Evolutionary conservation across 2,113 vertebrate genomes (phyloP).

Genomic region (Symphodus melops): DNA sequence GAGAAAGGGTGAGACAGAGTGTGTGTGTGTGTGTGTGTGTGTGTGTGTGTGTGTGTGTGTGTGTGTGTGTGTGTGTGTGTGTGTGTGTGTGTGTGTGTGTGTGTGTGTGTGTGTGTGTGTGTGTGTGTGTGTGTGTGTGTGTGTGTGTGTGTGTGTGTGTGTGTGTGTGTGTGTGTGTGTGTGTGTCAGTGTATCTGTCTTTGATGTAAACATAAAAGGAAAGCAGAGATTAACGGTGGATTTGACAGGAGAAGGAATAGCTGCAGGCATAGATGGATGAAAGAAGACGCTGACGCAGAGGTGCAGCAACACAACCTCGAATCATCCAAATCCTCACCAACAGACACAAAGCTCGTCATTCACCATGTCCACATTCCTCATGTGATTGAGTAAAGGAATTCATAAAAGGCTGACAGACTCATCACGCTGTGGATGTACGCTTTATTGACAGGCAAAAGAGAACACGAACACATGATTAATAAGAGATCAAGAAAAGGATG

Average conservation of each 20-base stretch:
- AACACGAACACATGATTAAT: neutral
- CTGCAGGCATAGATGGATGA: conserved; percentile 15
- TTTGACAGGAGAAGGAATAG: conserved; percentile 40
- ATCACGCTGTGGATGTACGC: neutral
- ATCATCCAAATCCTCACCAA: neutral
- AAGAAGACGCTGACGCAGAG: neutral
- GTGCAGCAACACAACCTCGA: neutral
- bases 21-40: conserved; percentile 10
- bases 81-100: neutral
- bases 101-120: neutral
- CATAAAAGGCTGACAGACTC: neutral
- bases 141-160: conserved; percentile 20
- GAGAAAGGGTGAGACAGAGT: conserved; percentile 76
- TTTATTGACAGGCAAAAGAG: neutral
- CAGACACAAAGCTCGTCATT: neutral
- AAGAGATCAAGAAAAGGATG: neutral
- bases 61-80: neutral
- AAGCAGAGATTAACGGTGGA: conserved; percentile 30
- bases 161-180: conserved; percentile 6
- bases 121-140: conserved; percentile 15
- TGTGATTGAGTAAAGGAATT: neutral
- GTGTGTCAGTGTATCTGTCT: conserved; percentile 10
- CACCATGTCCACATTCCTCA: neutral
- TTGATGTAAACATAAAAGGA: conserved; percentile 57
- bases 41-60: conserved; percentile 1